These are phyloP conservation scores for Chelmon rostratus DNA, from an alignment of 2,797 vertebrate genomes.

Conservation along the genomic window DNA sequence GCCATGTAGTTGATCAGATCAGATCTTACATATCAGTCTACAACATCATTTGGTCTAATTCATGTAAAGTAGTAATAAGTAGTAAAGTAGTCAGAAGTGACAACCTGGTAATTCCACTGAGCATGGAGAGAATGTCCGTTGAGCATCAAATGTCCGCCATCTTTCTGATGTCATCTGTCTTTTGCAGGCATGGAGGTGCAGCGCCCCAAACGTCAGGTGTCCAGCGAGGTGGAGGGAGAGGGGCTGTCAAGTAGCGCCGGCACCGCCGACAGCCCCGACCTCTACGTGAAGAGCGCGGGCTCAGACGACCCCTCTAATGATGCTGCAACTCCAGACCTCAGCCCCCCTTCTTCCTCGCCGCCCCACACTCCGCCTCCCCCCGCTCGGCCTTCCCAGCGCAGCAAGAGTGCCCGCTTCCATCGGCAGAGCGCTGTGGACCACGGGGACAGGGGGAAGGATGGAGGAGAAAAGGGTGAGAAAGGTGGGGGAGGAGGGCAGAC, in stretches of 20 bases:
- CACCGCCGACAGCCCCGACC: conserved; percentile 94
- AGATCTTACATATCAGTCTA: not conserved
- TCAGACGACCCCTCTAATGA: conserved; percentile 92
- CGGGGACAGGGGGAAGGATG: conserved; percentile 87
- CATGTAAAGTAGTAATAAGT: too few species aligned
- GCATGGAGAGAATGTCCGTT: not conserved
- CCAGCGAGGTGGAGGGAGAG: conserved; percentile 91
- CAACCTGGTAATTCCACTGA: not conserved
- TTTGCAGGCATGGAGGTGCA: conserved; percentile 93
- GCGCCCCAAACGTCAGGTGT: conserved; percentile 93
- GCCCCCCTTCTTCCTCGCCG: conserved; percentile 91
- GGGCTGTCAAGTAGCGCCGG: conserved; percentile 93
- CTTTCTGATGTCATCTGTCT: not conserved
- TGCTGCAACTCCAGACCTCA: conserved; percentile 92
- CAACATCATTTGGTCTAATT: not conserved
- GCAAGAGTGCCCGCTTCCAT: conserved; percentile 93
- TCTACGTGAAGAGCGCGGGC: conserved; percentile 90
- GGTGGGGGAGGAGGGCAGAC: conserved; percentile 77
- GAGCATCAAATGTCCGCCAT: not conserved
- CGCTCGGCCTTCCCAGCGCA: conserved; percentile 81
- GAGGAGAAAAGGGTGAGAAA: conserved; percentile 76
- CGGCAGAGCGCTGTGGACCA: conserved; percentile 93
- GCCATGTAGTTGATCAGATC: not conserved
- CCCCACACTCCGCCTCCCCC: conserved; percentile 84
- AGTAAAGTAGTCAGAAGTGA: not conserved